These are phyloP conservation scores for Meandrusa payeni DNA, from an alignment of 2,888 invertebrate genomes.

Conservation along the genomic window DNA sequence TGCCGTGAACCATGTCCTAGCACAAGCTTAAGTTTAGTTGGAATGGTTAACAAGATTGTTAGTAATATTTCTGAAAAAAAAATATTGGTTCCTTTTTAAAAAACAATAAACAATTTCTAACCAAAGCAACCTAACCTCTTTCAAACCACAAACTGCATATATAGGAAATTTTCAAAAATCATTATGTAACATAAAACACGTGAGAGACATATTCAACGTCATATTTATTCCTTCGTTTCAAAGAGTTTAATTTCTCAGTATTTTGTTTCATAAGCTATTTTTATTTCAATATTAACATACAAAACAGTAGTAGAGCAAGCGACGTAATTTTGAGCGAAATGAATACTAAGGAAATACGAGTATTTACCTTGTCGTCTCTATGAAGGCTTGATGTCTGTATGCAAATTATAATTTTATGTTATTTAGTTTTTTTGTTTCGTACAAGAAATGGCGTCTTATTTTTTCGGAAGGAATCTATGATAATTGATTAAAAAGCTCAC, in stretches of 20 bases:
- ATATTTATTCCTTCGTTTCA: not conserved
- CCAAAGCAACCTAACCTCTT: too few relatives aligned
- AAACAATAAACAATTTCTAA: too few relatives aligned
- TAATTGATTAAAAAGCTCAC: too few relatives aligned
- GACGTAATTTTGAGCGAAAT: constrained; percentile 15
- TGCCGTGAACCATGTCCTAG: too few relatives aligned
- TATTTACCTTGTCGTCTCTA: constrained; percentile 13
- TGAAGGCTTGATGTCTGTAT: constrained; percentile 1
- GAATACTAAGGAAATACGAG: constrained; percentile 19
- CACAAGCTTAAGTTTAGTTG: too few relatives aligned
- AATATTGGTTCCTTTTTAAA: too few relatives aligned
- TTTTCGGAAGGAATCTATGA: too few relatives aligned
- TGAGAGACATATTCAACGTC: not conserved
- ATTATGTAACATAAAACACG: not conserved
- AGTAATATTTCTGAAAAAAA: too few relatives aligned
- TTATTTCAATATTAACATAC: constrained; percentile 13
- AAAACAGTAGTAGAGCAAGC: constrained; percentile 1
- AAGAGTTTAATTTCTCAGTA: constrained; percentile 7
- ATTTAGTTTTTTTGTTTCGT: not conserved
- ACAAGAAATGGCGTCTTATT: too few relatives aligned
- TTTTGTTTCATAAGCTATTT: constrained; percentile 11
- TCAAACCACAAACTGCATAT: too few relatives aligned
- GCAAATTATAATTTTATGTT: constrained; percentile 4
- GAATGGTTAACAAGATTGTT: too few relatives aligned
- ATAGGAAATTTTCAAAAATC: too few relatives aligned